phyloP scores from a whole-genome alignment of 2,797 vertebrate species.

The Paguma larvata region DNA sequence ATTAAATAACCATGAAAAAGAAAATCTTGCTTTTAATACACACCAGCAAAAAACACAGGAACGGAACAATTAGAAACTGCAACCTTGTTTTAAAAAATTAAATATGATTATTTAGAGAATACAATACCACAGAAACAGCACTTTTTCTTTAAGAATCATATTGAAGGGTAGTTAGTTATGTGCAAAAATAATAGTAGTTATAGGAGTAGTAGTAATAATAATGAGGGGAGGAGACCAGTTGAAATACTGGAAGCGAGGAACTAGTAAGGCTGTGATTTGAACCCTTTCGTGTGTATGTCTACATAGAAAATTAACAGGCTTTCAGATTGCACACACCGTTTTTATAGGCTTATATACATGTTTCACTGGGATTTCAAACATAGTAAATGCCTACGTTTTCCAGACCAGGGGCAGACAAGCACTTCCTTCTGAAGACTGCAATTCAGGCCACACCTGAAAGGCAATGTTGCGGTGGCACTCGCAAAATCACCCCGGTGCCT shows the following conservation, averaged over 20 bases:
- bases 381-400: conserved; percentile 72
- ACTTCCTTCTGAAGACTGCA: conserved; percentile 69
- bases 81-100: conserved; percentile 87
- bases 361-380: conserved; percentile 81
- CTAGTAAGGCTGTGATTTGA: conserved; percentile 81
- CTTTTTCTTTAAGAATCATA: conserved; percentile 85
- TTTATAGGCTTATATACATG: conserved; percentile 82
- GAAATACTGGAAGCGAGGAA: conserved; percentile 83
- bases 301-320: conserved; percentile 83
- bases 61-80: conserved; percentile 87
- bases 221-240: conserved; percentile 75
- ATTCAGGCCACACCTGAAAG: conserved; percentile 73
- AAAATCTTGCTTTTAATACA: conserved; percentile 87
- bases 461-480: conserved; percentile 74
- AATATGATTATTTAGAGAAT: conserved; percentile 88
- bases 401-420: conserved; percentile 83
- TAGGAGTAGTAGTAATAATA: conserved; percentile 45
- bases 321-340: conserved; percentile 83
- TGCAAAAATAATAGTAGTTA: conserved; percentile 86
- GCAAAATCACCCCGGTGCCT: conserved; percentile 69
- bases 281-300: conserved; percentile 83
- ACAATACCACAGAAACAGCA: conserved; percentile 91
- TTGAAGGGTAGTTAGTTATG: conserved; percentile 87
- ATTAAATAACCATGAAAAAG: conserved; percentile 90
- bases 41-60: conserved; percentile 89